Base-by-base conservation (phyloP, 2,888 invertebrate species). In the Rhagonycha lutea region DNA sequence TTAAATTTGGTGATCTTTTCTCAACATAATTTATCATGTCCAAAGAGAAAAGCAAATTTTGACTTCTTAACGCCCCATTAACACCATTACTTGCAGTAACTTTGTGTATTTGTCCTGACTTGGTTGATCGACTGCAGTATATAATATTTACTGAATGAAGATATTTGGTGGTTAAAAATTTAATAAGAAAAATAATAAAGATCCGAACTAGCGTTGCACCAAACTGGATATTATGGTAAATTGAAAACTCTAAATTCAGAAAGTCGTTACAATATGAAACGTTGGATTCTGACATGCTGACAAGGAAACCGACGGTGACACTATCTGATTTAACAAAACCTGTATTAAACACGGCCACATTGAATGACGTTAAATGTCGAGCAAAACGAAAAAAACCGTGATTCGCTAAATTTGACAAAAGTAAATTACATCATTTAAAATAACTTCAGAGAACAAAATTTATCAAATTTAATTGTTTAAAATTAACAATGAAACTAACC, bases 281-380 rank as follows among this genome's bases (percentile, higher is more conserved):
- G 18, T 63, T 24, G 23, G 63, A 18, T 63, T 63, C 23, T 63
- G 18, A 63, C 63, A 24, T 63, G 47, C 47, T 47, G 47, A 47
- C 47, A 47, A 47, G 47, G 47, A 47, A 47, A 47, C 47, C 61
- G 70, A 29, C 62, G 28, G 61, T 70, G 70, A 70, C 70, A 70
- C 28, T 70, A 62, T 29, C 70, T 62, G 60, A 70, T 62, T 70
- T 70, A 70, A 70, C 62, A 62, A 70, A 70, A 70, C 70, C 61
- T 70, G 70, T 62, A 70, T 70, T 62, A 70, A 70, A 70, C 62
- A 29, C 70, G 61, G 62, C 23, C 70, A 28, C 70, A 62, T 29
- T 70, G 70, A 70, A 28, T 70, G 70, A 70, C 70, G 26, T 70
- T 70, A 47, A 47, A 47, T 12, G 47, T 47, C 47, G 47, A 47